Evolutionary conservation across 37 sponge, comb jelly and placozoan genomes (phyloP), one percentile per base, ranked within the genome.

Genomic region (Tethya wilhelma): DNA sequence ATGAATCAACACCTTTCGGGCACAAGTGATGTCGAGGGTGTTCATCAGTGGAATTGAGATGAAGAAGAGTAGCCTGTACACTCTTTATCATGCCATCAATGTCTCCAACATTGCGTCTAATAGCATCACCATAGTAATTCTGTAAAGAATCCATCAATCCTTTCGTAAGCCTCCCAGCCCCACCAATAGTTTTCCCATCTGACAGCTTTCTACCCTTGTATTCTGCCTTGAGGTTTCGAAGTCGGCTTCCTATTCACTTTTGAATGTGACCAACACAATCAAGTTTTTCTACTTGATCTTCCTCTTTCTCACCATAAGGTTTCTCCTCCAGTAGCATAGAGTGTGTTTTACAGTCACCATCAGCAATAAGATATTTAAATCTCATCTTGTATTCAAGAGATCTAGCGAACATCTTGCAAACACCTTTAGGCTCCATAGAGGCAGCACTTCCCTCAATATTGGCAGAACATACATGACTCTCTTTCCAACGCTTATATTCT

Each of bases 201-300:
- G 78, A 41, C 4, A 77, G 45, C 38, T 82, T 82, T 44, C 11
- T 0, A 11, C 64, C 64, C 6, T 62, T 41, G 55, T 72, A 82
- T 1, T 56, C 9, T 32, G 34, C 26, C 34, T 82, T 82, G 22
- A 63, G 46, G 1, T 82, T 63, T 33, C 82, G 20, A 3, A 82
- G 30, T 14, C 60, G 40, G 60, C 53, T 73, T 44, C 82, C 82
- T 64, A 82, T 71, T 30, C 53, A 45, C 25, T 72, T 82, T 45
- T 82, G 82, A 1, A 82, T 65, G 29, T 82, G 82, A 0, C 73
- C 82, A 2, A 82, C 49, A 40, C 82, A 82, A 71, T 82, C 82
- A 3, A 19, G 30, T 63, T 71, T 82, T 28, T 44, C 41, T 0
- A 82, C 70, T 59, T 25, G 59, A 0, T 49, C 22, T 23, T 72